phyloP scores from a whole-genome alignment of 2,113 vertebrate genomes.

The Monarcha castaneiventris region DNA sequence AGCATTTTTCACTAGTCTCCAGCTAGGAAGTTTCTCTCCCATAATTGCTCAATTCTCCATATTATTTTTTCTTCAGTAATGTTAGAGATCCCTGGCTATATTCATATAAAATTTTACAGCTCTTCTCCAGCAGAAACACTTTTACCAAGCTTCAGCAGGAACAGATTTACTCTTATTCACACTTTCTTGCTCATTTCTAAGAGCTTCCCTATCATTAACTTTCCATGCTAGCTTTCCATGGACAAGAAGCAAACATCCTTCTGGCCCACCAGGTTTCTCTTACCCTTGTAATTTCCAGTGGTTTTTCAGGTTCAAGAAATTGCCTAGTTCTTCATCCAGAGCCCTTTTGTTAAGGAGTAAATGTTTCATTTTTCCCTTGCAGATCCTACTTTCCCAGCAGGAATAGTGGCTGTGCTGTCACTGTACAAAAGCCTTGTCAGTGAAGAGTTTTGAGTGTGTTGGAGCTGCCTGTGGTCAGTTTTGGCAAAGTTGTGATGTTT shows the following conservation, averaged over 20 bases:
- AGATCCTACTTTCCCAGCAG: background rate
- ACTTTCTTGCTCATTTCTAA: background rate
- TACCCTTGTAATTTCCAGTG: background rate
- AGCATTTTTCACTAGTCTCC: background rate
- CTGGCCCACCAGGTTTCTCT: background rate
- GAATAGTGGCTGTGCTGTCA: accelerated
- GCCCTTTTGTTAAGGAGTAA: background rate
- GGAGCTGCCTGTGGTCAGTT: background rate
- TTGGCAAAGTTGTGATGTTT: background rate
- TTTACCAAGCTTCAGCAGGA: background rate
- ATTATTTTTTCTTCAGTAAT: background rate
- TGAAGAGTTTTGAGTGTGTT: background rate
- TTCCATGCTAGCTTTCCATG: background rate
- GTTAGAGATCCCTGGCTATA: background rate
- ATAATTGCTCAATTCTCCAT: background rate
- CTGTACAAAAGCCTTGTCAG: accelerated
- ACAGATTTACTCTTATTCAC: background rate
- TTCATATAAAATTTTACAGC: background rate
- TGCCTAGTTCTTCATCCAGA: background rate
- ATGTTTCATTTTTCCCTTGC: background rate
- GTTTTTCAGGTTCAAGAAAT: background rate
- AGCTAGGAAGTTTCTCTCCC: background rate
- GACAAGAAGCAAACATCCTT: background rate
- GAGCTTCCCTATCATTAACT: background rate
- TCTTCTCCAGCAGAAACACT: background rate